Conservation (phyloP, 2,113 vertebrate species). For the Melanerpes aurifrons region DNA sequence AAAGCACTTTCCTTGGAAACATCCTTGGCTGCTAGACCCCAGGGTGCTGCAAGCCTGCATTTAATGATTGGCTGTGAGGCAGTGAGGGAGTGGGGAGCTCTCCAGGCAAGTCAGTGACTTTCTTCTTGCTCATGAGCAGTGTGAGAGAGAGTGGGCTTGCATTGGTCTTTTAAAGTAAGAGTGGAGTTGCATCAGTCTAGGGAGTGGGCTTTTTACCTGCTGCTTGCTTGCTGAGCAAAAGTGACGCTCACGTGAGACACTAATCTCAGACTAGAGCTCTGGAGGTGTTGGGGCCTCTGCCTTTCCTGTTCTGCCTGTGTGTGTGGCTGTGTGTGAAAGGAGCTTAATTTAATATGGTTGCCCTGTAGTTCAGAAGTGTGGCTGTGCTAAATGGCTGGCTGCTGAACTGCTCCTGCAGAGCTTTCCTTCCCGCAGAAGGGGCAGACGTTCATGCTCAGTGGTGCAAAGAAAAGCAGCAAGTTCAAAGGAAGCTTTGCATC, state of each 20-base stretch:
- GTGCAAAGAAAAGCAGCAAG: constrained; percentile 16
- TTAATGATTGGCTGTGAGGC: rapidly evolving
- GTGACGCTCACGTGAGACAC: not conserved
- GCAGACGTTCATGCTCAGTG: constrained; percentile 33
- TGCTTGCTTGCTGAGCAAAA: not conserved
- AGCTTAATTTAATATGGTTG: constrained; percentile 1
- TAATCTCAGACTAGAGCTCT: not conserved
- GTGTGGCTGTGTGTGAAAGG: not conserved
- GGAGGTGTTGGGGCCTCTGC: not conserved
- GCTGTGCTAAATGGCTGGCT: not conserved
- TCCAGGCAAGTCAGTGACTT: not conserved
- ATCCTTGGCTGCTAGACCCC: not conserved
- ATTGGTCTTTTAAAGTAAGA: not conserved
- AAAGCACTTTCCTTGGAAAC: not conserved
- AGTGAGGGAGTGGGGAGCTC: not conserved
- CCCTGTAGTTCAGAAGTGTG: not conserved
- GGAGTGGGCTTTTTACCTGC: not conserved
- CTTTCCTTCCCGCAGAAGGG: constrained; percentile 27
- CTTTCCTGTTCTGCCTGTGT: constrained; percentile 32
- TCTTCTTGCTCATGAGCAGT: rapidly evolving
- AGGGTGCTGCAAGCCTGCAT: rapidly evolving
- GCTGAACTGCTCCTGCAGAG: not conserved
- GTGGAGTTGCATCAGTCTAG: not conserved
- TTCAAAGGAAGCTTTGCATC: constrained; percentile 41
- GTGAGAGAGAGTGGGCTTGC: not conserved